phyloP scores from a whole-genome alignment of 2,113 vertebrate species.

The Clupea harengus region DNA sequence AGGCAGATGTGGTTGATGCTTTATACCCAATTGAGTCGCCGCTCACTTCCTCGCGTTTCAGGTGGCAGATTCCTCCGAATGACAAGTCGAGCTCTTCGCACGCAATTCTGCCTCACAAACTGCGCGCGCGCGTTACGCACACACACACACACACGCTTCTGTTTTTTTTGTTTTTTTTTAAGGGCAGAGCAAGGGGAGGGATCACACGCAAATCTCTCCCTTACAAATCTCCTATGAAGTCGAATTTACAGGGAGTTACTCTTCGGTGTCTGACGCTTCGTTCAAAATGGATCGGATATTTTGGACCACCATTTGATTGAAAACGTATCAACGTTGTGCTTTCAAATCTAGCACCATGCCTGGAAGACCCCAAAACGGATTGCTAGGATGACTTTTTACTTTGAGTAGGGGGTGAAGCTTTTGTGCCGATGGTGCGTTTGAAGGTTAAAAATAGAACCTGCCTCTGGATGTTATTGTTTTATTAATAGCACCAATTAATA shows the following conservation, averaged over 20 bases:
- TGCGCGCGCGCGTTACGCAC: constrained; percentile 40
- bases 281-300: constrained; percentile 5
- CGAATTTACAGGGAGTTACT: constrained; percentile 36
- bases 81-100: constrained; percentile 81
- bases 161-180: neutral
- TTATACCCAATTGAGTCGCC: constrained; percentile 77
- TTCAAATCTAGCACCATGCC: neutral
- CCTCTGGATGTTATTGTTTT: neutral
- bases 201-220: constrained; percentile 38
- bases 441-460: neutral
- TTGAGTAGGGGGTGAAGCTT: neutral
- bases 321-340: neutral
- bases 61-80: constrained; percentile 81
- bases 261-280: neutral
- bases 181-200: constrained; percentile 44
- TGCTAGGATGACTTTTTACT: neutral
- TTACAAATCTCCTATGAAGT: constrained; percentile 40
- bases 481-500: neutral
- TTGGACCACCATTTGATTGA: neutral
- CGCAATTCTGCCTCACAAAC: constrained; percentile 77
- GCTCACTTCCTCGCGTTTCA: constrained; percentile 78
- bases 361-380: neutral
- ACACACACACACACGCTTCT: constrained; percentile 30
- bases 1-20: constrained; percentile 76
- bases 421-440: neutral